Conservation (phyloP, 1,140 invertebrate species). For the Panagrolaimus sp. region DNA sequence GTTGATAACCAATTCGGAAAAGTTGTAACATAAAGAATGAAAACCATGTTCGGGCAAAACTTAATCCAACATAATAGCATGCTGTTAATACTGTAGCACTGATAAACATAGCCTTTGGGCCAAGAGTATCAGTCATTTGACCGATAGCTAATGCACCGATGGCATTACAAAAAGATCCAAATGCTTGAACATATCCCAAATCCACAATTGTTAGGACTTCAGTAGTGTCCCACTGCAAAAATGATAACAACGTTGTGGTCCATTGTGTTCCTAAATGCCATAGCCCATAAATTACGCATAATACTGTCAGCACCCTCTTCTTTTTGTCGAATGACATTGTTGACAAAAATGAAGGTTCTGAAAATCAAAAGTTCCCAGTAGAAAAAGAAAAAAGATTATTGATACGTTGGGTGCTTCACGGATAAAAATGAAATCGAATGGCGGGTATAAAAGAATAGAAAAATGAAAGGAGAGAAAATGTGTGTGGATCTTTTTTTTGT, state of each 20-base stretch:
- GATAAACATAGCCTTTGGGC: slow-evolving; percentile 57
- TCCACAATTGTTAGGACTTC: slow-evolving; percentile 57
- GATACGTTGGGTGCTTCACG: no score
- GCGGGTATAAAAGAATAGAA: no score
- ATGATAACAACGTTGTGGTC: slow-evolving; percentile 58
- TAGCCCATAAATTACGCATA: slow-evolving; percentile 57
- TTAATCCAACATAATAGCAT: slow-evolving; percentile 53
- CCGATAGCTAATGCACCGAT: slow-evolving; percentile 54
- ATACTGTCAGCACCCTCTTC: slow-evolving; percentile 47
- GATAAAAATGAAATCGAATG: no score
- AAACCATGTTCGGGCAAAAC: slow-evolving; percentile 49
- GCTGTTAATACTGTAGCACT: slow-evolving; percentile 54
- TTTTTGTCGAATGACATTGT: slow-evolving; percentile 43
- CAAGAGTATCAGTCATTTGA: slow-evolving; percentile 54
- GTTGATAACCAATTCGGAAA: slow-evolving; percentile 53
- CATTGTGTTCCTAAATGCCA: slow-evolving; percentile 59
- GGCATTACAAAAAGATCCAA: slow-evolving; percentile 55
- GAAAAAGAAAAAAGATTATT: background rate
- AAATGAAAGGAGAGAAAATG: no score
- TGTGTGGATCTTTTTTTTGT: no score
- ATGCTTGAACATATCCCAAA: slow-evolving; percentile 58
- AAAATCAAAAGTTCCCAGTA: background rate
- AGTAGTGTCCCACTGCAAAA: slow-evolving; percentile 57
- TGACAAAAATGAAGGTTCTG: slow-evolving; percentile 1
- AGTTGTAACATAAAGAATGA: slow-evolving; percentile 57